Conservation (phyloP, 2,888 invertebrate genomes). For the Agelastica alni region DNA sequence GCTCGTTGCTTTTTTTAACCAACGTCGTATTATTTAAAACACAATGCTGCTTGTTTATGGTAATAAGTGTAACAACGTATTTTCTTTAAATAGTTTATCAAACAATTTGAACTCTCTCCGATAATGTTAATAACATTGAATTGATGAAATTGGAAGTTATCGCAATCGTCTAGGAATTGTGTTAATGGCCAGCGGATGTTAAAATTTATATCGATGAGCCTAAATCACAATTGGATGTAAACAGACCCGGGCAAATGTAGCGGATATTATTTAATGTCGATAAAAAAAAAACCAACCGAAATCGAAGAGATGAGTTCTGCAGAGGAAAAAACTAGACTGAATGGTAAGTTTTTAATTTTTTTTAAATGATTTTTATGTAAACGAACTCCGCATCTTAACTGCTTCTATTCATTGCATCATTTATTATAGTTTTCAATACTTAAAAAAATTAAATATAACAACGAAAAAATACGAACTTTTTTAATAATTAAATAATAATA, state of each 20-base stretch:
- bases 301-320: constrained; percentile 3
- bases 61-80: background rate
- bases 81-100: constrained; percentile 7
- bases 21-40: background rate
- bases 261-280: background rate
- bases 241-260: background rate
- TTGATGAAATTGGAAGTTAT: constrained; percentile 7
- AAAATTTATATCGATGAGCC: background rate
- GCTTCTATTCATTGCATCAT: no score
- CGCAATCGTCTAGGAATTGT: constrained; percentile 3
- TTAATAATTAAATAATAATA: no score
- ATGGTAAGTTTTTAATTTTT: constrained; percentile 10
- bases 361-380: no score
- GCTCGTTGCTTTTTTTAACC: background rate
- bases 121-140: constrained; percentile 1
- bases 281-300: constrained; percentile 1
- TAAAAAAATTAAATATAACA: no score
- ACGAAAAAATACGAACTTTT: no score
- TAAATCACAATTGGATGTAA: background rate
- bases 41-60: background rate
- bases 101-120: constrained; percentile 7
- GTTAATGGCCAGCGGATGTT: background rate
- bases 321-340: constrained; percentile 2
- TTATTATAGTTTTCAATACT: no score
- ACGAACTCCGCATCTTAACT: no score